Evolutionary conservation across 2,113 vertebrate genomes (phyloP), one percentile per base, ranked within the genome.

Genomic region (Grammomys surdaster): DNA sequence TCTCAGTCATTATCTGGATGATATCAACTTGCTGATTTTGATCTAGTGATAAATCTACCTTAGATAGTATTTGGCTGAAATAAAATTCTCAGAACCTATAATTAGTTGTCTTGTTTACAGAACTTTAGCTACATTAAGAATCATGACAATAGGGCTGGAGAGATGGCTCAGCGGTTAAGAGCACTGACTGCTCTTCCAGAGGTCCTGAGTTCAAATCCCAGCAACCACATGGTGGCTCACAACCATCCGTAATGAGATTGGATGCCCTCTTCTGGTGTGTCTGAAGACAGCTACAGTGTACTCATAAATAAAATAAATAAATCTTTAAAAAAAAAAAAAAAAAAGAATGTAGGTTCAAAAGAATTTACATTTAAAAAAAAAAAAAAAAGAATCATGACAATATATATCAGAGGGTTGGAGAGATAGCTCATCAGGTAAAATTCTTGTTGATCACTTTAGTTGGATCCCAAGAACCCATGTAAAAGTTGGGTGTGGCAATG

Each of bases 21-120:
- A 1, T n/a, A 28, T 77, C 80, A 69, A 16, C 69, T 91, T 95
- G 31, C 8, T 84, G 65, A 31, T 90, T 86, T 48, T 75, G 65
- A 28, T 80, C 65, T 88, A 90, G 88, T 78, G 80, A 88, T 94
- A 89, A 96, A 78, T 85, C 13, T 31, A n/a, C 3, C 63, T 65
- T 54, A 93, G 40, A 69, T 77, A 81, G 75, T 72, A 28, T 48
- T 48, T 46, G 58, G 28, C 40, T 63, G 31, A 90, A 75, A 86
- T 60, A 76, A 95, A 95, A 88, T 60, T 60, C 48, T 95, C 77
- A 87, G 36, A 85, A 76, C 22, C 36, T 51, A 12, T 70, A 28
- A 93, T 86, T 88, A 56, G 80, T 81, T 46, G 56, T 20, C 43
- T 94, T 87, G 19, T 31, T 89, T 88, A 10, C 12, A 12, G 36